Base-by-base conservation (phyloP, 2,797 vertebrate genomes). In the Acanthornis magna region DNA sequence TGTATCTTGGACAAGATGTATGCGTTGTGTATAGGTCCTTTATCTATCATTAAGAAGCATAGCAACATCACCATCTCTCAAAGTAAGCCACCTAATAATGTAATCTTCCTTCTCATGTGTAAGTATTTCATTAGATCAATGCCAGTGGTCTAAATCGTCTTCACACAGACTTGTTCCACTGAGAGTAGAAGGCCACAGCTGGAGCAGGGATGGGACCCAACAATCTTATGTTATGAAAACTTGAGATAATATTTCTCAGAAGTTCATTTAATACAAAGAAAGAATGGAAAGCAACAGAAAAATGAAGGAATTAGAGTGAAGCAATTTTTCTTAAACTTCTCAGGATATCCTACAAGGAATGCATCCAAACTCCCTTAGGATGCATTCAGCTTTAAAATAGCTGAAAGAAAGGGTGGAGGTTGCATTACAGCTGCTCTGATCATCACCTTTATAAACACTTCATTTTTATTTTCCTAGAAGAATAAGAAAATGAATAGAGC, bases 391-490 rank as follows among this genome's bases (percentile, higher is more conserved):
- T 77, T 61, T 32, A 92, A 97, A 96, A 92, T 16, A 60, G 72
- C 18, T 65, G 30, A 57, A 48, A 84, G 77, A 67, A 87, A 89
- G 58, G 57, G 16, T 92, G 54, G 60, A 84, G 67, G 55, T 60
- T 73, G 36, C 47, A 70, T 87, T 88, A 38, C 71, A 83, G 53
- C 94, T 94, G 34, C 60, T 95, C 71, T 87, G 79, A 93, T 95
- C 58, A 47, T 77, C 83, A 95, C 71, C 91, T 97, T 96, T 92
- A 95, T 83, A 96, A 92, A 73, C 89, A 95, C 61, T 96, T 95
- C 84, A 93, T 94, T 96, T 97, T 95, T 94, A 96, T 97, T 97
- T 97, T 95, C 74, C 81, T 88, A 16, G 22, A 92, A 97, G 95
- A 93, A 95, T 90, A 88, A 96, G 74, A 94, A 97, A 97, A 95